Percentiles rank a stretch among this genome's conserved stretches.
Evolutionary conservation across 1,140 invertebrate genomes (phyloP).

Genomic region (Solenopsis invicta): DNA sequence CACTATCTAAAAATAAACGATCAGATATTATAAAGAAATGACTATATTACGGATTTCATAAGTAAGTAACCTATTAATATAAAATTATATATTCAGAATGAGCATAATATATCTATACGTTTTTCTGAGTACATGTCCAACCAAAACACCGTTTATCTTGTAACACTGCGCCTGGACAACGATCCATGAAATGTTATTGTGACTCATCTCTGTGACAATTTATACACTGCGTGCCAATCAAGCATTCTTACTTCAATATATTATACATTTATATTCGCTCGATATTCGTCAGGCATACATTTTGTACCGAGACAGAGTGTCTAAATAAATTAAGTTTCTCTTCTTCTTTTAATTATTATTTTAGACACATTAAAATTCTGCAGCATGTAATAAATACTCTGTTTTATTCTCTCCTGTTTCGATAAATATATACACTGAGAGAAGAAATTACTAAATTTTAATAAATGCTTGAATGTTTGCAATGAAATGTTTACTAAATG

Average conservation of each 20-base stretch:
- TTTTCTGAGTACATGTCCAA: background rate
- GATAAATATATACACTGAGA: background rate
- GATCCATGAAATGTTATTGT: constrained; percentile 52
- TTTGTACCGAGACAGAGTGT: background rate
- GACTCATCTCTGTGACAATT: constrained; percentile 42
- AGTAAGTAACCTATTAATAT: background rate
- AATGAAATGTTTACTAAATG: no score
- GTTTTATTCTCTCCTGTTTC: background rate
- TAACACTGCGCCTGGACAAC: background rate
- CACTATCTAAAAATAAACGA: background rate
- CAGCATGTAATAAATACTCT: background rate
- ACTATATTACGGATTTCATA: background rate
- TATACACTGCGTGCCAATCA: constrained; percentile 48
- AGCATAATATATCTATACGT: background rate
- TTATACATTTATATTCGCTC: constrained; percentile 12
- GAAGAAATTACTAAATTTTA: no score
- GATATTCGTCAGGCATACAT: constrained; percentile 27
- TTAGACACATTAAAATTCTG: background rate
- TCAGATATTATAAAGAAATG: background rate
- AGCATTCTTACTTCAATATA: constrained; percentile 13
- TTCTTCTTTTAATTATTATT: constrained; percentile 4
- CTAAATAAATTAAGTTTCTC: background rate
- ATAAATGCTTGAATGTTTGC: background rate
- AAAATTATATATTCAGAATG: background rate
- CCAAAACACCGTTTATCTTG: constrained; percentile 32